Percentiles rank a stretch among this genome's conserved stretches.
These are phyloP conservation scores for Potamilus streckersoni DNA, from an alignment of 1,140 invertebrate genomes.

Conservation along the genomic window DNA sequence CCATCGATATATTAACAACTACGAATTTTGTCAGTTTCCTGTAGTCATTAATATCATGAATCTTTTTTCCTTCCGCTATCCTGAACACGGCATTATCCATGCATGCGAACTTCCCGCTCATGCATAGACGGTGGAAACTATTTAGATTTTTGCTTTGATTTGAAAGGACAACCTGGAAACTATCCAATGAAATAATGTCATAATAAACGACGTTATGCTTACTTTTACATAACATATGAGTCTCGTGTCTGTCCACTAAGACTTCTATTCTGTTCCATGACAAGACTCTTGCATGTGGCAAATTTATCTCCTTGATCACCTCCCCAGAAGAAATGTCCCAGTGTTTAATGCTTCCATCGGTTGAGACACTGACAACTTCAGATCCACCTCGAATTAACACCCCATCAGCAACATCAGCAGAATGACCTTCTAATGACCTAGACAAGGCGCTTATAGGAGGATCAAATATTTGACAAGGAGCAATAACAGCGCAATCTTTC, in stretches of 20 bases:
- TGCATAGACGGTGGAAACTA: not conserved
- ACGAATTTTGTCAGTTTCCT: slow-evolving; percentile 19
- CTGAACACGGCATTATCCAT: slow-evolving; percentile 26
- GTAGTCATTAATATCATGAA: slow-evolving; percentile 21
- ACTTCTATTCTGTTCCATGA: slow-evolving; percentile 11
- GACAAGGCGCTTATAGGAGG: slow-evolving; percentile 35
- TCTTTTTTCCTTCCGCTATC: slow-evolving; percentile 16
- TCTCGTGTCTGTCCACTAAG: slow-evolving; percentile 9
- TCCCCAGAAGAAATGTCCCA: slow-evolving; percentile 12
- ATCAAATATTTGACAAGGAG: slow-evolving; percentile 64
- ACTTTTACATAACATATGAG: slow-evolving; percentile 21
- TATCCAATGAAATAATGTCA: slow-evolving; percentile 18
- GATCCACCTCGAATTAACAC: slow-evolving; percentile 7
- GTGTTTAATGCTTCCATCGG: slow-evolving; percentile 5
- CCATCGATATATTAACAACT: slow-evolving; percentile 3
- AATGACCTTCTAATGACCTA: slow-evolving; percentile 16
- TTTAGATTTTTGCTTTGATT: slow-evolving; percentile 4
- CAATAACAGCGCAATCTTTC: slow-evolving; percentile 81
- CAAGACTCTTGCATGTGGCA: slow-evolving; percentile 14
- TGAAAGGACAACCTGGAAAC: slow-evolving; percentile 7
- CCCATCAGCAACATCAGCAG: slow-evolving; percentile 18
- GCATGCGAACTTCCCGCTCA: slow-evolving; percentile 15
- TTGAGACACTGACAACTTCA: slow-evolving; percentile 6
- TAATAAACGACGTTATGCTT: not conserved
- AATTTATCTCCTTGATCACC: slow-evolving; percentile 6